Evolutionary conservation across 2,888 invertebrate species (phyloP).

Genomic region (Microctonus brassicae): DNA sequence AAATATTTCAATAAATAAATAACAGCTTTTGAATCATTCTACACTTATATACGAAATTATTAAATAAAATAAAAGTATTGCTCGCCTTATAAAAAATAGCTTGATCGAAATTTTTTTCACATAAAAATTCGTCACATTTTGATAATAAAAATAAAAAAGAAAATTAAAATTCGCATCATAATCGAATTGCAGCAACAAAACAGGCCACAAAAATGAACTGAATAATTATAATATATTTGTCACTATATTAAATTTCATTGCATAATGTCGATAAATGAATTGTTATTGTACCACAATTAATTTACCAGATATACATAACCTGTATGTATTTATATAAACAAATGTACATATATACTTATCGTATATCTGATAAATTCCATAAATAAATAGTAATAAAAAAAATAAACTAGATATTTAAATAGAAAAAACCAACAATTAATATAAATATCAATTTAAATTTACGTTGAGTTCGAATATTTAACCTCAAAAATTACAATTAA

Average conservation of each 20-base stretch:
- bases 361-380: no score
- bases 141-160: slow-evolving; percentile 4
- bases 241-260: neutral
- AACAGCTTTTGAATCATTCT: no score
- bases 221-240: neutral
- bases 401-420: no score
- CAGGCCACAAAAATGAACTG: neutral
- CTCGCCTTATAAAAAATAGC: slow-evolving; percentile 4
- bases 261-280: neutral
- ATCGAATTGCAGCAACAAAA: neutral
- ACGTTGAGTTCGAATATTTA: no score
- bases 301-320: no score
- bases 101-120: slow-evolving; percentile 10
- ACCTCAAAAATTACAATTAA: no score
- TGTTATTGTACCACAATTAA: neutral
- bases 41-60: neutral
- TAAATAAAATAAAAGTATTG: neutral
- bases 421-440: no score
- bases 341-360: no score
- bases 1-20: no score
- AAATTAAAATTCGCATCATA: neutral
- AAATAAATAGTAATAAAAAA: no score
- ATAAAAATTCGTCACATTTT: neutral
- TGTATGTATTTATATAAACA: no score
- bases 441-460: no score